Evolutionary conservation across 2,113 vertebrate species (phyloP).

Genomic region (Spermophilus dauricus): DNA sequence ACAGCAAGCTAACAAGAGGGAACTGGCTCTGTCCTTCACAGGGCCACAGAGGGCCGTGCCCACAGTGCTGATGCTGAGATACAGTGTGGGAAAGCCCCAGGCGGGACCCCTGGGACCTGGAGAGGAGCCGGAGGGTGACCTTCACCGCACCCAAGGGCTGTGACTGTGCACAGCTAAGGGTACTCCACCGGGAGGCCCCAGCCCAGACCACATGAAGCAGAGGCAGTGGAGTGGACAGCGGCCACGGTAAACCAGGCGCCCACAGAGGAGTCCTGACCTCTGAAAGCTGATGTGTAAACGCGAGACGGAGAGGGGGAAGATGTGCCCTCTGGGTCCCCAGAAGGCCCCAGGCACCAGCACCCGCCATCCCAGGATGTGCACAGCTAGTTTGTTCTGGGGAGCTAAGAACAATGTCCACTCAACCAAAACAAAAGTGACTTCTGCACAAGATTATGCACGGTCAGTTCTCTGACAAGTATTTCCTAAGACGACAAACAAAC

Average conservation of each 20-base stretch:
- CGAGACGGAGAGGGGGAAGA: neutral
- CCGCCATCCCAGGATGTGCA: neutral
- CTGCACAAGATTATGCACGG: neutral
- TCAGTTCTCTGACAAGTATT: constrained; percentile 30
- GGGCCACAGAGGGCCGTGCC: neutral
- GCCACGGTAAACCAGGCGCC: neutral
- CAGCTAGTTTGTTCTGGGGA: neutral
- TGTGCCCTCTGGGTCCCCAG: accelerated
- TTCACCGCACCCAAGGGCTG: neutral
- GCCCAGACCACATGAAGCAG: constrained; percentile 51
- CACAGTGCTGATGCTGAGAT: neutral
- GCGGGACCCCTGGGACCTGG: neutral
- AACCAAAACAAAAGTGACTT: constrained; percentile 40
- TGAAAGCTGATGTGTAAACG: constrained; percentile 20
- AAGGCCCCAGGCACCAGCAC: constrained; percentile 22
- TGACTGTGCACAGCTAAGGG: neutral
- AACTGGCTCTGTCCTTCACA: neutral
- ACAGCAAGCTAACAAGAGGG: neutral
- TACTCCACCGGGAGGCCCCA: constrained; percentile 42
- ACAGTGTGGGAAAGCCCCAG: neutral
- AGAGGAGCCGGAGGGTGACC: neutral
- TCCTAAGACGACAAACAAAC: neutral
- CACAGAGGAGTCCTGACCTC: neutral
- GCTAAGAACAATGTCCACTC: constrained; percentile 8
- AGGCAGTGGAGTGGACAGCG: neutral